Base-by-base conservation (phyloP, 2,888 invertebrate genomes). In the Trisateles emortualis region DNA sequence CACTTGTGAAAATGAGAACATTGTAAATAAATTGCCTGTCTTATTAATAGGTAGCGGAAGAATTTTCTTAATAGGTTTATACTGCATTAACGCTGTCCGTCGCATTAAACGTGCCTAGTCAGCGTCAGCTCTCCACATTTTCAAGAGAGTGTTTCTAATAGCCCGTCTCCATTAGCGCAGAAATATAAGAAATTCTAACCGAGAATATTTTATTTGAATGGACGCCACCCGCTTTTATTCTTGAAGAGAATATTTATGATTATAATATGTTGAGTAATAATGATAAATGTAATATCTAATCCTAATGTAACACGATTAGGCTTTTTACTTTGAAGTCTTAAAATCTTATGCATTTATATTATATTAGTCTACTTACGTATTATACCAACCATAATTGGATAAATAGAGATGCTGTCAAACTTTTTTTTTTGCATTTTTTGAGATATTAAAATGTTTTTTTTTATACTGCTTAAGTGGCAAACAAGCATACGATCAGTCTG, bases 231-330 rank as follows among this genome's bases (percentile, higher is more conserved):
- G 26, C 5, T 26, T 8, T 26, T 26, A 6, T 26, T 26, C 8
- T 22, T 3, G 5, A n/a, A n/a, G n/a, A 22, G 5, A 22, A 22
- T 3, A 22, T 22, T 22, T 2, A 22, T 3, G 22, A 22, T 22
- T 22, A 22, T 22, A 5, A 3, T 3, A 22, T 3, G 22, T 3
- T 3, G 1, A 32, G 32, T 13, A 6, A 30, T 2, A 30, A 30
- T 30, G 24, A 52, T 51, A 35, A 52, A 24, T n/a, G n/a, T n/a
- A n/a, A n/a, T n/a, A n/a, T n/a, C n/a, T n/a, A n/a, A n/a, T n/a
- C n/a, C n/a, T 32, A 33, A 46, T 45, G 11, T 43, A 51, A 64
- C 58, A 67, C n/a, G 63, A 62, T 67, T 58, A 58, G 10, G 63
- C 58, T 53, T 22, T 64, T 61, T 66, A 39, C 26, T 46, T 49